Evolutionary conservation across 2,888 invertebrate genomes (phyloP).

Genomic region (Dioctria rufipes): DNA sequence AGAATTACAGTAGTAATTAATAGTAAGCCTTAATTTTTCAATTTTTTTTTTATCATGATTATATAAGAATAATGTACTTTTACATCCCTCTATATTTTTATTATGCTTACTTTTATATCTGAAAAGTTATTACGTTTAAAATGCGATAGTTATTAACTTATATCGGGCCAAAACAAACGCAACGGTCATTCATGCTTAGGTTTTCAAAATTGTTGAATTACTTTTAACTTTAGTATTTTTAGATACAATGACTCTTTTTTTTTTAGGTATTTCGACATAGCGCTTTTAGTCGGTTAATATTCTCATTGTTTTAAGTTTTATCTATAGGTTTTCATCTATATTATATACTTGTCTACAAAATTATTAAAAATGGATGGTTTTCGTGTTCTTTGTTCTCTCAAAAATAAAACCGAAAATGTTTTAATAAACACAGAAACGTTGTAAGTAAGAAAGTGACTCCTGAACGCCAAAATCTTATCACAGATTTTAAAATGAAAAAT

Average conservation of each 20-base stretch:
- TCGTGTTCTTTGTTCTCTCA: conserved; percentile 13
- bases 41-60: conserved; percentile 37
- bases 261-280: conserved; percentile 9
- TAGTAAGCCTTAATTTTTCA: conserved; percentile 56
- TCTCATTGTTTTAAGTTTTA: not conserved
- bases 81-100: not conserved
- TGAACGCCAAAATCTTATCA: conserved; percentile 58
- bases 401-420: not conserved
- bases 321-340: conserved; percentile 28
- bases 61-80: conserved; percentile 53
- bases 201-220: not conserved
- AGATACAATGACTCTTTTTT: conserved; percentile 4
- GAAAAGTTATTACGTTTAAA: conserved; percentile 35
- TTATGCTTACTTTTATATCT: conserved; percentile 6
- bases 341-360: conserved; percentile 34
- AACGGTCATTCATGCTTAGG: conserved; percentile 28
- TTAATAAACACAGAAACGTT: not conserved
- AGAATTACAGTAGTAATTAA: conserved; percentile 57
- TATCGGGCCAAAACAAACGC: not conserved
- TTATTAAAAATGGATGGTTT: conserved; percentile 53
- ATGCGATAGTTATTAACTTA: conserved; percentile 21
- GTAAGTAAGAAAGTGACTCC: conserved; percentile 25
- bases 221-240: conserved; percentile 1
- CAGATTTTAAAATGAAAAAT: conserved; percentile 57
- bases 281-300: conserved; percentile 21